These are phyloP conservation scores for Dendrolimus kikuchii DNA, from an alignment of 1,140 invertebrate genomes.

Conservation along the genomic window DNA sequence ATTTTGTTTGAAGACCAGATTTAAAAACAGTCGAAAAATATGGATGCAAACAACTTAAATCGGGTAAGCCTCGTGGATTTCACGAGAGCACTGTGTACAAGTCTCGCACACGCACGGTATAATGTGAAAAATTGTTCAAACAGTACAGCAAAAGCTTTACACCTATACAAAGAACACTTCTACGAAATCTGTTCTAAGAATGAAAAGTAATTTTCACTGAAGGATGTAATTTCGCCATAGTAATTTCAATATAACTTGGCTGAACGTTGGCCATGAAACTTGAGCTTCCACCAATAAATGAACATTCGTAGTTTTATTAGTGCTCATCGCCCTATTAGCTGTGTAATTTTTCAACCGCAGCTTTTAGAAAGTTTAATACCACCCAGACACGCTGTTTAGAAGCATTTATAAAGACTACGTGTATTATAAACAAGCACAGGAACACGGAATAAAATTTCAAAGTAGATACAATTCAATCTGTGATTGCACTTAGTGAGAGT, in stretches of 20 bases:
- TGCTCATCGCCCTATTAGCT: too few species aligned
- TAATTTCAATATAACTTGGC: neutral
- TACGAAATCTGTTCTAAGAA: neutral
- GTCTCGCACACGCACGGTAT: constrained; percentile 2
- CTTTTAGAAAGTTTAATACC: too few species aligned
- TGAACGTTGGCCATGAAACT: constrained; percentile 4
- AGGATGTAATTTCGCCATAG: constrained; percentile 13
- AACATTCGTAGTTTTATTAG: too few species aligned
- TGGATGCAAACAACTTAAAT: constrained; percentile 50
- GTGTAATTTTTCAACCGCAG: too few species aligned
- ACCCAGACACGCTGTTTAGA: too few species aligned
- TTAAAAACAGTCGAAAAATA: constrained; percentile 34
- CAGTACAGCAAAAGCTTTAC: too few species aligned
- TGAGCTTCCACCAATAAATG: neutral
- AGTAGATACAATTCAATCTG: too few species aligned
- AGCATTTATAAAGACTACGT: too few species aligned
- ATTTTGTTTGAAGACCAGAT: constrained; percentile 35
- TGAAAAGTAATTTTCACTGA: constrained; percentile 4
- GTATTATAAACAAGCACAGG: too few species aligned
- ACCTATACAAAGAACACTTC: too few species aligned
- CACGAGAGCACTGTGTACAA: constrained; percentile 18
- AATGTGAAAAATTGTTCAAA: constrained; percentile 11
- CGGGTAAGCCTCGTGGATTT: constrained; percentile 50
- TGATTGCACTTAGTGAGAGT: too few species aligned
- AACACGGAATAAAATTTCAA: too few species aligned